Conservation (phyloP, 2,113 vertebrate species). For the Camelus dromedarius region DNA sequence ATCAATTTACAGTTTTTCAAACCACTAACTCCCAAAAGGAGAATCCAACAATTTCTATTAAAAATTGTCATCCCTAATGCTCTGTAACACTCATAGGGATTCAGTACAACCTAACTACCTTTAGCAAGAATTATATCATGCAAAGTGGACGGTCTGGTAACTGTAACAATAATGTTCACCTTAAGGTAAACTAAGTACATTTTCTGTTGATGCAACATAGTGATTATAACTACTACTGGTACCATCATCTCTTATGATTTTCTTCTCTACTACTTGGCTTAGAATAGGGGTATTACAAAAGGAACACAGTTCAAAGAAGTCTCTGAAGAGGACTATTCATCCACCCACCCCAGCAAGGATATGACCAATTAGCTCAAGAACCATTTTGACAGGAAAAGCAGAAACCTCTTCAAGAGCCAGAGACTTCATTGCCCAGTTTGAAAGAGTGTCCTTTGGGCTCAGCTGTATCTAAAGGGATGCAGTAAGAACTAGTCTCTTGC, state of each 20-base stretch:
- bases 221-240: neutral
- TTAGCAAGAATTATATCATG: neutral
- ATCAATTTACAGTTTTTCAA: slow-evolving; percentile 45
- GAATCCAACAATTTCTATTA: neutral
- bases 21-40: neutral
- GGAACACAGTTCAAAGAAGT: neutral
- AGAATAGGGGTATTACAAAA: neutral
- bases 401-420: neutral
- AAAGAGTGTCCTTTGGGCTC: neutral
- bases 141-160: neutral
- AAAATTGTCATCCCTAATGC: neutral
- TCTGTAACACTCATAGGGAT: neutral
- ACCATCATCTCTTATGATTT: neutral
- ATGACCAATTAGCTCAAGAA: neutral
- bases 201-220: neutral
- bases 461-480: neutral
- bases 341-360: neutral
- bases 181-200: neutral
- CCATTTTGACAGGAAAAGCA: neutral
- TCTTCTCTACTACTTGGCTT: neutral
- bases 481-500: neutral
- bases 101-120: neutral
- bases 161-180: neutral
- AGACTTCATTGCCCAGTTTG: neutral
- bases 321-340: neutral